Evolutionary conservation across 2,888 invertebrate species (phyloP), one percentile per base, ranked within the genome.

Genomic region (Pediacus dermestoides): DNA sequence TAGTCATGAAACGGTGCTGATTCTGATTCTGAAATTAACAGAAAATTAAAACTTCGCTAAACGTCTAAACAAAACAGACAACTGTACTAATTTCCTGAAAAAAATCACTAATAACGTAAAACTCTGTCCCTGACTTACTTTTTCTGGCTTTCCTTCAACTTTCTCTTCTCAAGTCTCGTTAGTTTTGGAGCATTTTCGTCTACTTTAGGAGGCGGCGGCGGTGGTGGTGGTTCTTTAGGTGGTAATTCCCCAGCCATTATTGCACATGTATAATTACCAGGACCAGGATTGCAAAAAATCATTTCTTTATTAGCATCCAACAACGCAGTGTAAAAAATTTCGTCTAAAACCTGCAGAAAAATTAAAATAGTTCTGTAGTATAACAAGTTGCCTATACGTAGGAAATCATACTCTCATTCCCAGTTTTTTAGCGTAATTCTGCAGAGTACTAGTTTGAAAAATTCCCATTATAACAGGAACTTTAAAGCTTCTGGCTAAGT

Each of bases 211-310:
- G 25, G 9, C 2, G 38, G 41, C 2, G 34, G 16, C 1, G 46
- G 42, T 27, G 48, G 45, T 4, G 52, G 46, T 16, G 46, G 41
- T 2, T 47, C 50, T 14, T 51, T 44, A 4, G 52, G 49, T n/a
- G 62, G 60, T 15, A 67, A 55, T 9, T 34, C 8, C 1, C 64
- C 63, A 1, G 60, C 66, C 67, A 69, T 69, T 12, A 66, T 35
- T n/a, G 66, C 64, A 34, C 65, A 66, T 1, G 72, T 69, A 49
- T 72, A 73, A 58, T 75, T 75, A 3, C 73, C 74, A 21, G 67
- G 63, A 4, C 74, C 75, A 0, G 74, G 71, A 54, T 74, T 68
- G 14, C 67, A 68, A 49, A 75, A 74, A 2, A 74, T 61, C n/a
- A 73, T 48, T 30, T 64, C 58, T 8, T 67, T 64, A 7, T 67